Percentiles rank a stretch among this genome's conserved stretches.
Evolutionary conservation across 1,140 invertebrate species (phyloP).

Genomic region (Drosophila obscura): DNA sequence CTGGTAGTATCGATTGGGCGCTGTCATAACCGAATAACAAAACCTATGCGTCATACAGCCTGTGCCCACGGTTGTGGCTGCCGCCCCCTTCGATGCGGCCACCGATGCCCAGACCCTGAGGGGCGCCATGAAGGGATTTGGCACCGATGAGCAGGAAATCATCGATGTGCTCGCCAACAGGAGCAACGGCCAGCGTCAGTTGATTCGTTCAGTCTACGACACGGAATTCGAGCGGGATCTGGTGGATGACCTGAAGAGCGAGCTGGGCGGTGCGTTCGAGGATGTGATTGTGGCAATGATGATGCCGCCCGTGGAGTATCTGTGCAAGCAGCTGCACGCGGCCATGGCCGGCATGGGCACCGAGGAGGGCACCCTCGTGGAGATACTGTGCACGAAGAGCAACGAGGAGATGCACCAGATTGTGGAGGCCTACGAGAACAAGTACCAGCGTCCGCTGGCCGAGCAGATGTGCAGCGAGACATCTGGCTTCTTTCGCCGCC

Average conservation of each 20-base stretch:
- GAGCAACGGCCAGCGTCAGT: constrained; percentile 88
- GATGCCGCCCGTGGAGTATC: constrained; percentile 88
- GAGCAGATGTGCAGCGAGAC: constrained; percentile 91
- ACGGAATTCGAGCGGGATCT: constrained; percentile 91
- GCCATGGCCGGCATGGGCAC: constrained; percentile 88
- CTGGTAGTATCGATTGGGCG: constrained; percentile 37
- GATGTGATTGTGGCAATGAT: constrained; percentile 90
- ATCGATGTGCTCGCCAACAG: constrained; percentile 89
- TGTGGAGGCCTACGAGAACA: constrained; percentile 87
- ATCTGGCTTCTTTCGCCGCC: constrained; percentile 90
- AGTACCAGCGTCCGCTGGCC: constrained; percentile 89
- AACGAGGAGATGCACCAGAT: constrained; percentile 88
- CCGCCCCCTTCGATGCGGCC: constrained; percentile 86
- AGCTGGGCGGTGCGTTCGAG: constrained; percentile 91
- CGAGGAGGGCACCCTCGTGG: constrained; percentile 87
- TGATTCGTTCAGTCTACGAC: constrained; percentile 88
- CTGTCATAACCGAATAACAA: constrained; percentile 1
- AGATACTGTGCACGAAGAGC: constrained; percentile 89
- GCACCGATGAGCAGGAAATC: constrained; percentile 91
- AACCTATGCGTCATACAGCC: constrained; percentile 78
- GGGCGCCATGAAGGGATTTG: constrained; percentile 91
- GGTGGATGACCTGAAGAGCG: constrained; percentile 90
- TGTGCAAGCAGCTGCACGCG: constrained; percentile 88
- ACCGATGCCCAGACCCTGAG: constrained; percentile 88
- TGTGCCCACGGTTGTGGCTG: constrained; percentile 86